Percentiles rank a stretch among this genome's conserved stretches.
Evolutionary conservation across 2,797 vertebrate genomes (phyloP).

Genomic region (Microctenopoma steveboyesi): DNA sequence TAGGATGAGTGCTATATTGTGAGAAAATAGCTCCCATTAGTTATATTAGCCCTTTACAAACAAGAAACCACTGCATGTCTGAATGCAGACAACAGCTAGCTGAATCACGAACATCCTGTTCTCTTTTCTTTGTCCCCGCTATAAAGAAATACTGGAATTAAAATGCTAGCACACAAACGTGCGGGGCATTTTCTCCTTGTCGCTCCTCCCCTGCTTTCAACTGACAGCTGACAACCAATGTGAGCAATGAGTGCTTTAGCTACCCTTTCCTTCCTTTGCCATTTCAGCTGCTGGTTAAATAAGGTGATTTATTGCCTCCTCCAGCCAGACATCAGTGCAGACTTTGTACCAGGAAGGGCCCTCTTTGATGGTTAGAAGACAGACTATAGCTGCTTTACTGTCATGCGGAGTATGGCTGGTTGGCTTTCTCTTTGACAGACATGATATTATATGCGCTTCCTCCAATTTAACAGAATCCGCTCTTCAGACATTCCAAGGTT

Average conservation of each 20-base stretch:
- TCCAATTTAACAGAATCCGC: background rate
- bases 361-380: slow-evolving; percentile 31
- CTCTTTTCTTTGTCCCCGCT: background rate
- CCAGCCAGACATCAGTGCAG: slow-evolving; percentile 56
- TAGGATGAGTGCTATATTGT: no score
- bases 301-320: slow-evolving; percentile 76
- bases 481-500: slow-evolving; percentile 32
- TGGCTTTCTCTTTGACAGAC: background rate
- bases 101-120: background rate
- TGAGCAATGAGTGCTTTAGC: slow-evolving; percentile 36
- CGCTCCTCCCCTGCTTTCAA: slow-evolving; percentile 26
- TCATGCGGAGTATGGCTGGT: background rate
- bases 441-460: background rate
- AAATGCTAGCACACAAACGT: slow-evolving; percentile 44
- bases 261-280: slow-evolving; percentile 36
- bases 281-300: slow-evolving; percentile 56
- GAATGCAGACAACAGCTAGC: no score
- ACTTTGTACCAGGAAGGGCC: slow-evolving; percentile 9
- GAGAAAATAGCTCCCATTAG: no score
- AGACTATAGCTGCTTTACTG: background rate
- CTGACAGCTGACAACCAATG: slow-evolving; percentile 39
- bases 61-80: no score
- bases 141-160: slow-evolving; percentile 60
- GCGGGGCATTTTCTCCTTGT: slow-evolving; percentile 26
- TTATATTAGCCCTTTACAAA: no score